Conservation (phyloP, 2,888 invertebrate genomes). For the Zaprionus obscuricornis region DNA sequence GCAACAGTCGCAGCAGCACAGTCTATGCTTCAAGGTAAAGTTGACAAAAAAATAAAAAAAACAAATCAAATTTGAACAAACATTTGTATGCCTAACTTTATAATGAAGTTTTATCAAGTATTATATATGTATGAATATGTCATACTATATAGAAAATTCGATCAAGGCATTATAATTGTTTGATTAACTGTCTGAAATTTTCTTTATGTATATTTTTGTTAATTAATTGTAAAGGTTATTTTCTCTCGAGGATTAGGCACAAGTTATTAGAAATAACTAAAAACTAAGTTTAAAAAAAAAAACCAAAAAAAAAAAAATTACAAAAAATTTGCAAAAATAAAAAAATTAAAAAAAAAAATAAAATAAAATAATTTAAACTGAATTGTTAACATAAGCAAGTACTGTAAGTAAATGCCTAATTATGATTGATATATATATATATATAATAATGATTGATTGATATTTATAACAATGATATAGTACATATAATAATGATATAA, state of each 20-base stretch:
- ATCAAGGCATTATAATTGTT: constrained; percentile 32
- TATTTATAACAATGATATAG: constrained; percentile 8
- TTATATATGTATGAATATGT: constrained; percentile 10
- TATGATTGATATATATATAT: constrained; percentile 27
- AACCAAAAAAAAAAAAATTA: constrained; percentile 27
- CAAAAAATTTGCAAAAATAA: constrained; percentile 27
- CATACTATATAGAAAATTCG: constrained; percentile 7
- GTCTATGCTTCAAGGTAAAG: constrained; percentile 72
- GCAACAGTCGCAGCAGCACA: constrained; percentile 48
- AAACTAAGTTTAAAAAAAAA: constrained; percentile 48
- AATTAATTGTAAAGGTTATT: constrained; percentile 74
- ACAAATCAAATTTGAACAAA: constrained; percentile 39
- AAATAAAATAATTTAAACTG: constrained; percentile 39
- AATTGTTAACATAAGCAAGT: constrained; percentile 51
- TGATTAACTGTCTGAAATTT: constrained; percentile 30
- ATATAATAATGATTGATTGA: constrained; percentile 17
- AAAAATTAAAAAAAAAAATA: constrained; percentile 15
- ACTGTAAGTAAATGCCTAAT: constrained; percentile 52
- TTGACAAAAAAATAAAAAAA: constrained; percentile 38
- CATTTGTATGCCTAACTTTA: constrained; percentile 22
- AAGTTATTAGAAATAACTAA: constrained; percentile 78
- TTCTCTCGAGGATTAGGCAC: constrained; percentile 30
- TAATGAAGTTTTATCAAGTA: constrained; percentile 1
- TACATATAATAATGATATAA: neutral
- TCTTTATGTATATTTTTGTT: constrained; percentile 59